Evolutionary conservation across 2,113 vertebrate species (phyloP), one percentile per base, ranked within the genome.

Genomic region (Psophia crepitans): DNA sequence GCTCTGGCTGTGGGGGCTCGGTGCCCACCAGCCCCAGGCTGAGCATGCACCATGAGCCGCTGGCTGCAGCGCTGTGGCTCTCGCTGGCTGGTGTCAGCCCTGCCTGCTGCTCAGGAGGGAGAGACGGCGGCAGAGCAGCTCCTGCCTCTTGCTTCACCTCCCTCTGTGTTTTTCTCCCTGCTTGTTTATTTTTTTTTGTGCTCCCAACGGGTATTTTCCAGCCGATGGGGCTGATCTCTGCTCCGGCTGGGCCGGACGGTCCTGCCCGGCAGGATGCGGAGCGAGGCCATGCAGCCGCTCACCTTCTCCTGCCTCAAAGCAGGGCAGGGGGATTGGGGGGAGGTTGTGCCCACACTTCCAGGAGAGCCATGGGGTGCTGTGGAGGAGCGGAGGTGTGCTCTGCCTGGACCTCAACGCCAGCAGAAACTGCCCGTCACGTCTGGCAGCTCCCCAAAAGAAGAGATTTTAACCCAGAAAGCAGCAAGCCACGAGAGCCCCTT

Each of bases 221-320:
- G 35, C 53, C 51, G 56, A 9, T 2, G 12, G 24, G 46, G 13
- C 1, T n/a, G 30, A 53, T 24, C 82, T 24, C 37, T 11, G 2
- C 33, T 17, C 13, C 0, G 5, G 33, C 49, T 81, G 2, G 0
- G 44, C 32, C 2, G 7, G 65, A 37, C 15, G 7, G 28, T 22
- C 23, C 24, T 14, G 21, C 8, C 17, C 43, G 26, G 79, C 1
- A 0, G 35, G 32, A 63, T 3, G 4, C 0, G 4, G 79, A 33
- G 57, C 33, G 6, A 53, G 41, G n/a, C 46, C 33, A 23, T 1
- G 6, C 5, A 11, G 41, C 49, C 3, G 0, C 49, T 28, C 46
- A 14, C 12, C 63, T 28, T 16, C 53, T 20, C 60, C 75, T 48
- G 26, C 37, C 27, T 20, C 66, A 8, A 15, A 57, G 35, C 41